Conservation (phyloP, 2,888 invertebrate species). For the Chymomyza procnemis region DNA sequence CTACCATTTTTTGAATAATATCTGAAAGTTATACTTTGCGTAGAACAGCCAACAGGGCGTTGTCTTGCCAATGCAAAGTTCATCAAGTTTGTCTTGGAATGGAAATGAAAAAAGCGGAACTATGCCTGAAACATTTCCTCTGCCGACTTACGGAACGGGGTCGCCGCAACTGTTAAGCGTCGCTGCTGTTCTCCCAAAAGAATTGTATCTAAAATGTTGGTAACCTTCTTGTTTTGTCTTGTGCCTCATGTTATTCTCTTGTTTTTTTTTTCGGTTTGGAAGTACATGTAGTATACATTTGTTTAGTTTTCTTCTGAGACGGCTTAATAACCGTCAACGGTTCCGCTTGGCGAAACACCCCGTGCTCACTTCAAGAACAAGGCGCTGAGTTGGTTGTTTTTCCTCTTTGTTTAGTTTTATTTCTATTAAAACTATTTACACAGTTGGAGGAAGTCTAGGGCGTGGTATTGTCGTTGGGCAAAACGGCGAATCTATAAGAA, state of each 20-base stretch:
- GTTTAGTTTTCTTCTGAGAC: constrained; percentile 29
- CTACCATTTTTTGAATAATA: constrained; percentile 22
- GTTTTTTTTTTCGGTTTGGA: constrained; percentile 20
- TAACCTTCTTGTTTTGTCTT: constrained; percentile 28
- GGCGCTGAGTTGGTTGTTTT: not conserved
- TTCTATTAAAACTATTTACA: constrained; percentile 32
- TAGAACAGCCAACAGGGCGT: constrained; percentile 44
- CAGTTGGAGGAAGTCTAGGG: constrained; percentile 24
- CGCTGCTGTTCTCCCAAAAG: not conserved
- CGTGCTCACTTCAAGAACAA: constrained; percentile 16
- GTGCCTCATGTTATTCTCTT: constrained; percentile 16
- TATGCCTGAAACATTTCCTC: constrained; percentile 58
- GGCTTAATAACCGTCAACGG: constrained; percentile 73
- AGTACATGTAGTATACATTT: constrained; percentile 1
- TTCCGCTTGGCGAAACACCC: constrained; percentile 62
- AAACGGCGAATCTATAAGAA: not conserved
- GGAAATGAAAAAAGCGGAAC: constrained; percentile 61
- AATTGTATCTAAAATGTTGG: constrained; percentile 10
- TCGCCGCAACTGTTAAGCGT: not conserved
- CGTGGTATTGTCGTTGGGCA: not conserved
- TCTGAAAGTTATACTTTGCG: constrained; percentile 32
- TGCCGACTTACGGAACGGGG: not conserved
- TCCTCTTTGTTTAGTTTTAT: not conserved
- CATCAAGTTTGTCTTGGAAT: constrained; percentile 40
- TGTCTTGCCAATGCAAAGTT: constrained; percentile 41